Conservation (phyloP, 2,113 vertebrate genomes). For the Engraulis encrasicolus region DNA sequence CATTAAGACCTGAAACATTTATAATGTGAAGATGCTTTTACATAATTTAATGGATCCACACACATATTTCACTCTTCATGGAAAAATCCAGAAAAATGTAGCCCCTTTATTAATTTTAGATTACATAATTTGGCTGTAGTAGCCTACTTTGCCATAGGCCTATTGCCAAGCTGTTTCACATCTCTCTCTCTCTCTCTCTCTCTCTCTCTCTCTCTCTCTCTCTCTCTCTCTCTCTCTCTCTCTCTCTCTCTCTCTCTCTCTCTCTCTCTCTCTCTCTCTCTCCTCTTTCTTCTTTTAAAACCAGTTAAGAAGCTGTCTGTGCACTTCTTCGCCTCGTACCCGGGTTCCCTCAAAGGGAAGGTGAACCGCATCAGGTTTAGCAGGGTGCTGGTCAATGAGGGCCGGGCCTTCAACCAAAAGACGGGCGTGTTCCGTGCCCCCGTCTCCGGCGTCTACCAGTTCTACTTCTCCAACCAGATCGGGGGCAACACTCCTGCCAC, state of each 20-base stretch:
- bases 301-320: constrained; percentile 38
- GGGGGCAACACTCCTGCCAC: constrained; percentile 17
- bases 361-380: constrained; percentile 55
- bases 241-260: not conserved
- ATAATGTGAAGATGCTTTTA: no score
- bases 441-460: constrained; percentile 56
- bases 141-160: no score
- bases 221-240: not conserved
- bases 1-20: no score
- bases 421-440: constrained; percentile 55
- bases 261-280: not conserved
- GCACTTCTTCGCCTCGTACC: constrained; percentile 59
- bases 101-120: no score
- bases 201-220: not conserved
- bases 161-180: not conserved
- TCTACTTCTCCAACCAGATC: constrained; percentile 57
- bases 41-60: no score
- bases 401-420: constrained; percentile 38
- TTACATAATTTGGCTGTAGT: no score
- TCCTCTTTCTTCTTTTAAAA: no score
- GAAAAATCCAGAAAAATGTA: no score
- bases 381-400: constrained; percentile 55
- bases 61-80: no score
- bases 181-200: not conserved
- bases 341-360: constrained; percentile 48